Evolutionary conservation across 2,113 vertebrate genomes (phyloP).

Genomic region (Brevimyrus niger): DNA sequence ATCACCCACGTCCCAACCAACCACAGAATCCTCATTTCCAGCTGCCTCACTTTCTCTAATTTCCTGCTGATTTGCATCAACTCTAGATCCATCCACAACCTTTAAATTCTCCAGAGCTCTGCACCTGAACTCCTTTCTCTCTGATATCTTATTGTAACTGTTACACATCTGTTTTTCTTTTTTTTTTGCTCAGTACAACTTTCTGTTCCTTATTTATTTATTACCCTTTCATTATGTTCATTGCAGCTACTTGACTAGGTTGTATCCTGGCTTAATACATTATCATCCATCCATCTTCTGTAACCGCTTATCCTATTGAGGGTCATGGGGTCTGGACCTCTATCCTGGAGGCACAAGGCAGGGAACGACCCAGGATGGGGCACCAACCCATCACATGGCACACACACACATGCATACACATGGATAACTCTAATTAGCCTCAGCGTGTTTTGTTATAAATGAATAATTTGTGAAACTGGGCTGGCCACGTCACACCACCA

Average conservation of each 20-base stretch:
- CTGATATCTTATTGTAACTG: neutral
- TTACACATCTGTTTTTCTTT: neutral
- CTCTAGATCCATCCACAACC: neutral
- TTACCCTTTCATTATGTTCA: neutral
- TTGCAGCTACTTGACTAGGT: neutral
- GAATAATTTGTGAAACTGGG: neutral
- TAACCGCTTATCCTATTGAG: neutral
- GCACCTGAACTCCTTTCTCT: neutral
- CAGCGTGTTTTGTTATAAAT: neutral
- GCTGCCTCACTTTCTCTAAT: neutral
- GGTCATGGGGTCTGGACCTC: neutral
- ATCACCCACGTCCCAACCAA: neutral
- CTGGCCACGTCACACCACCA: neutral
- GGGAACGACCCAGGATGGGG: neutral
- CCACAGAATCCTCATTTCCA: neutral
- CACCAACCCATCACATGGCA: neutral
- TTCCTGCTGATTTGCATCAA: neutral
- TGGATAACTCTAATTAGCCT: neutral
- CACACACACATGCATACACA: neutral
- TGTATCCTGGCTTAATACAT: neutral
- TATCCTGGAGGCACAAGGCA: neutral
- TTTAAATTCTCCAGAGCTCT: neutral
- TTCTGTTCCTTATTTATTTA: neutral
- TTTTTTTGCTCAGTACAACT: neutral
- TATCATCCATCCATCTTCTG: neutral